Percentiles rank a stretch among this genome's conserved stretches.
Evolutionary conservation across 2,113 vertebrate species (phyloP).

Genomic region (Microcebus lehilahytsara): DNA sequence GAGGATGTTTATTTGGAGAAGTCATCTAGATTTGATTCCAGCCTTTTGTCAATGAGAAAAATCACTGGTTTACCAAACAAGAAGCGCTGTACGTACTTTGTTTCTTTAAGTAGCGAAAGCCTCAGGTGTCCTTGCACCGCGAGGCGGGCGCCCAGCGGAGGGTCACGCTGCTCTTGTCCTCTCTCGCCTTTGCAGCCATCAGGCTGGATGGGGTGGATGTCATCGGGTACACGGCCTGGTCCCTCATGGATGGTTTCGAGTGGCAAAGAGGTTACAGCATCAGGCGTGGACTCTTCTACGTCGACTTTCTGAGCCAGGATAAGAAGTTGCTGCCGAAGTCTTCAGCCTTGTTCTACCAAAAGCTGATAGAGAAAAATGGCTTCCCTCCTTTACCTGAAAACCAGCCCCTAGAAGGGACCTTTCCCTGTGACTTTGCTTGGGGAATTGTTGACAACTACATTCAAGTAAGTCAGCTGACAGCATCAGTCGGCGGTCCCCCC

Average conservation of each 20-base stretch:
- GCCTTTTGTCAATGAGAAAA: neutral
- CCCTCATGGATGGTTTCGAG: conserved; percentile 96
- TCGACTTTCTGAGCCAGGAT: conserved; percentile 93
- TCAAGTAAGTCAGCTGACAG: conserved; percentile 87
- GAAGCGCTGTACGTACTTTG: neutral
- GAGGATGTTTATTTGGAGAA: neutral
- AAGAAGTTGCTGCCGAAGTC: conserved; percentile 94
- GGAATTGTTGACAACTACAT: conserved; percentile 93
- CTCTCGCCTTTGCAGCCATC: conserved; percentile 87
- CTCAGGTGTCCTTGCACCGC: neutral
- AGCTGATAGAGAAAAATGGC: conserved; percentile 94
- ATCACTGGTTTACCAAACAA: neutral
- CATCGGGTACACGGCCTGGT: conserved; percentile 97
- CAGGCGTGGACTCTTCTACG: conserved; percentile 93
- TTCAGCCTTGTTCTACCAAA: conserved; percentile 95
- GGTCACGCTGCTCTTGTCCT: conserved; percentile 41
- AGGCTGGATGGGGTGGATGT: conserved; percentile 90
- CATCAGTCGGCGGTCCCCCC: neutral
- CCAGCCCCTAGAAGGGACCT: conserved; percentile 88
- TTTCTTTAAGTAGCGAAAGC: neutral
- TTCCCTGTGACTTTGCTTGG: conserved; percentile 96
- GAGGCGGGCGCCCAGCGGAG: neutral
- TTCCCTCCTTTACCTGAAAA: conserved; percentile 94
- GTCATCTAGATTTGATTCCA: neutral
- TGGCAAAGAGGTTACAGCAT: conserved; percentile 95